Evolutionary conservation across 2,888 invertebrate species (phyloP), one percentile per base, ranked within the genome.

Genomic region (Tenthredo scrophulariae): DNA sequence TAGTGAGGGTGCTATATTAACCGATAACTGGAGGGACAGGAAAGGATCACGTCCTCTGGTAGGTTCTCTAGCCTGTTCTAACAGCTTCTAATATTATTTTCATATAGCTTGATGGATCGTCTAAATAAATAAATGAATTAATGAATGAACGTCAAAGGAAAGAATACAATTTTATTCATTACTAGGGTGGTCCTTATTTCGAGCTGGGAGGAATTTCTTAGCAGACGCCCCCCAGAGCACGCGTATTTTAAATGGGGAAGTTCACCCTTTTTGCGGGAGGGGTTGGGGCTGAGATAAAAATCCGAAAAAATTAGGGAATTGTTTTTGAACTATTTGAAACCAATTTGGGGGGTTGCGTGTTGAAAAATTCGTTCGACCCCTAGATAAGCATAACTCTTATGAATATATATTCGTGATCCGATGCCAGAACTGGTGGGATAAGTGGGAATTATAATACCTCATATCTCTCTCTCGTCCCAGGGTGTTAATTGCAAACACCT

Each of bases 401-500:
- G 2, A 29, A 29, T 29, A 29, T 37, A 18, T 22, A 58, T 50
- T 46, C 15, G 50, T 3, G 4, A n/a, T n/a, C n/a, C n/a, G n/a
- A n/a, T 18, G 18, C 5, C 0, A 54, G 22, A 26, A 62, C 26
- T 26, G 40, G 4, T 18, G 15, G 13, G n/a, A 72, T 72, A 72
- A 72, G n/a, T 37, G 40, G 18, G 4, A 72, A n/a, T 33, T 72
- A n/a, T 33, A 72, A 29, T 18, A 9, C 9, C 26, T 72, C 70
- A n/a, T n/a, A 74, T 40, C 43, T 29, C 74, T 10, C 1, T 22
- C 6, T 29, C 15, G 75, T 50, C 6, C 9, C 40, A 50, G 50
- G 22, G 54, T 77, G 77, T 54, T 77, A 77, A 77, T 77, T 77
- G 77, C 77, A 0, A 77, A 54, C 54, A 77, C 54, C 50, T 77